Evolutionary conservation across 2,888 invertebrate genomes (phyloP), one percentile per base, ranked within the genome.

Genomic region (Plagodis dolabraria): DNA sequence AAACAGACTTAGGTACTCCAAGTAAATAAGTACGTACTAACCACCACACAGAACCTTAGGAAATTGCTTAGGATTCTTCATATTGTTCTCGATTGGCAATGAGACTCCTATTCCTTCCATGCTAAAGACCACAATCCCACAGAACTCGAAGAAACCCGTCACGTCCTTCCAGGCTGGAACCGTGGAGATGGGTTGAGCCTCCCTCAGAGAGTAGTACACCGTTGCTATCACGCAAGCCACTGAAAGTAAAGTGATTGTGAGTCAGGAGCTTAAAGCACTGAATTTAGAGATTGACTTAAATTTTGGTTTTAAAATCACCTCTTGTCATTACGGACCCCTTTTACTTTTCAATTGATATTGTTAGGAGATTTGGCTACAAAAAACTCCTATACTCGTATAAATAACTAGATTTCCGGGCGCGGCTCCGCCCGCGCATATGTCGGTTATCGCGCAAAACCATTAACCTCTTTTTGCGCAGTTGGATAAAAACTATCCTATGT

Each of bases 41-140:
- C 92, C 91, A 40, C 68, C 74, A 64, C 81, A 75, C 4, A 92
- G 66, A 1, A 91, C 82, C 33, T 74, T 66, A 0, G 85, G 82
- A 34, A 89, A 91, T 47, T 85, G 70, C 5, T 72, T 79, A 0
- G 92, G 92, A 10, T 89, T 76, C 42, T 79, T 85, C 92, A 92
- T 91, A 45, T 89, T 89, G 57, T 92, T 92, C 59, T 92, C 92
- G 48, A 92, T 91, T 0, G 92, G 90, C 34, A 92, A 59, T 0
- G 89, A 86, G 0, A 92, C 91, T 0, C 92, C 92, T 0, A 92
- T 79, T 0, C 92, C 91, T 77, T 94, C 94, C 87, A 94, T 89
- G 52, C 94, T 94, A 69, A 94, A 94, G 10, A 94, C 90, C 0
- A 93, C 94, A 0, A 94, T 94, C 10, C 94, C 94, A 61, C 94